Evolutionary conservation across 2,113 vertebrate species (phyloP), one percentile per base, ranked within the genome.

Genomic region (Pipra filicauda): DNA sequence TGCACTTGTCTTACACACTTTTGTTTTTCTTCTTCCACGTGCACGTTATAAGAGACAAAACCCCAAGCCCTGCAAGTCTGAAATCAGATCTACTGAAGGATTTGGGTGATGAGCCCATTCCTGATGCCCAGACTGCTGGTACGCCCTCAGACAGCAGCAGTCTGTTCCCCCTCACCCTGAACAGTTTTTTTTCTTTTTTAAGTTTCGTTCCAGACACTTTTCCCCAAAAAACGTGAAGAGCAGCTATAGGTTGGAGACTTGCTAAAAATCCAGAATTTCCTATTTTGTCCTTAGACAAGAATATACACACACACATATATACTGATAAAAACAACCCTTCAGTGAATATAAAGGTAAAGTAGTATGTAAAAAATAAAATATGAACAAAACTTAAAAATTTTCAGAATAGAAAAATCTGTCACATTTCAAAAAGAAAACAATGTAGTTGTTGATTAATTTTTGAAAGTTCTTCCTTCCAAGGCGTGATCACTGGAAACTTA

Each of bases 1-100:
- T 98, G 97, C 95, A 98, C 96, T 97, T 97, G 92, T 97, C 97
- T 97, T 97, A 97, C 96, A 97, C 9, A 30, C 96, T 91, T 16
- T 5, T 48, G 76, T 93, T 80, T 65, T 82, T 35, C n/a, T 82
- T 35, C n/a, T 87, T 88, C 76, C 81, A 98, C 81, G 97, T 98
- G 98, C 97, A 97, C 96, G 80, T 87, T 77, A 33, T 86, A 95
- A 96, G 94, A 96, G 94, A 97, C 95, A 96, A 94, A 97, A 96
- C 26, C 92, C 52, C 83, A 85, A 95, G 93, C 92, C 89, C 89
- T 91, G 65, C 74, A 88, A 92, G 92, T 89, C 46, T 91, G 89
- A 82, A 52, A 96, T 93, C 70, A 81, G 69, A 86, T 77, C 89
- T 94, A 67, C 48, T 69, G 58, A 78, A 95, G 86, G 84, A 95